Base-by-base conservation (phyloP, 1,140 invertebrate species). In the Caenorhabditis inopinata region DNA sequence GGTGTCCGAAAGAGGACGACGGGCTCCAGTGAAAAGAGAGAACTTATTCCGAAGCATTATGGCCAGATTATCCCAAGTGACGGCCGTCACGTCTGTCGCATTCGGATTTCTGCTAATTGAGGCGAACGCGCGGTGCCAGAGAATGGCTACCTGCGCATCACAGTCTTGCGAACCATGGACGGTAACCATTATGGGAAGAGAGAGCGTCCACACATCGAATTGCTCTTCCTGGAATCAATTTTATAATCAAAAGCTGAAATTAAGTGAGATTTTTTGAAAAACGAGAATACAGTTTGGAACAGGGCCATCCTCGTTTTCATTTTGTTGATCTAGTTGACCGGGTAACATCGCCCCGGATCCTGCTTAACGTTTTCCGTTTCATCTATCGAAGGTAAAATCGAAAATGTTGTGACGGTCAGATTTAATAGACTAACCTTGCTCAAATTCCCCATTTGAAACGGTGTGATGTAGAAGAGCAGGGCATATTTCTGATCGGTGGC, bases 401-500 rank as follows among this genome's bases (percentile, higher is more conserved):
- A n/a, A n/a, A n/a, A n/a, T n/a, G n/a, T n/a, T n/a, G n/a, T n/a
- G n/a, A n/a, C n/a, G n/a, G n/a, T n/a, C n/a, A 23, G 12, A n/a
- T 78, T 35, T 27, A 14, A 75, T 7, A 18, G 18, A 80, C 32
- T 62, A 18, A 48, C 80, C 53, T 88, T 88, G 14, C 87, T 87
- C 77, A 88, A 74, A 83, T 88, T 88, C 7, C 87, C 87, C 14
- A 88, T 82, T 53, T 88, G 87, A 51, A 88, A 88, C 11, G 87
- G 86, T 14, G 85, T 88, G 68, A 88, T 88, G 79, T 88, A 87
- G 49, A 88, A 88, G 0, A 88, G 83, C 6, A 88, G 80, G 25
- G 87, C 87, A 68, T 88, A 88, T 78, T 88, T 88, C 78, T 88
- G 87, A 80, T 88, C 87, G n/a, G 87, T 88, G 4, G 87, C 87